Conservation (phyloP, 1,140 invertebrate genomes). For the Lysiphlebus fabarum region DNA sequence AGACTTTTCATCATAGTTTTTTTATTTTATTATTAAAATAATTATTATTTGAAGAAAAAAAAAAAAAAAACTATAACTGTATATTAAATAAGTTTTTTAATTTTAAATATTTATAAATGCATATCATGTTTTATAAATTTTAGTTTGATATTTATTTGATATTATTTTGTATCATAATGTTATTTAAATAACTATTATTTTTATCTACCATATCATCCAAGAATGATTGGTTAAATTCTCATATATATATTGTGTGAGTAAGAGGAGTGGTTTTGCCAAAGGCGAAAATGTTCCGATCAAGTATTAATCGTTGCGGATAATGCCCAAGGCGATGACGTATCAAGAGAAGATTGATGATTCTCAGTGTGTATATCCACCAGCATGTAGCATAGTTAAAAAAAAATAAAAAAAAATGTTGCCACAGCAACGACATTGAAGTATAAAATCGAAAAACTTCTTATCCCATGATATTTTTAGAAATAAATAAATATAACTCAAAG, state of each 20-base stretch:
- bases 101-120: too few relatives aligned
- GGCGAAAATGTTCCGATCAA: conserved; percentile 23
- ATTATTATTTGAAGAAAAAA: too few relatives aligned
- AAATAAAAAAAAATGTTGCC: conserved; percentile 1
- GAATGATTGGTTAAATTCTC: conserved; percentile 5
- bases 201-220: not conserved
- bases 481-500: conserved; percentile 19
- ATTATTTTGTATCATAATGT: too few relatives aligned
- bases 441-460: conserved; percentile 24
- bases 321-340: conserved; percentile 21
- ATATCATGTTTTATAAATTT: too few relatives aligned
- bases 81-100: too few relatives aligned
- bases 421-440: conserved; percentile 4
- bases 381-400: conserved; percentile 10
- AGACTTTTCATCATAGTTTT: too few relatives aligned
- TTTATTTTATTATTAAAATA: too few relatives aligned
- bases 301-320: conserved; percentile 29
- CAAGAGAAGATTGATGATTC: conserved; percentile 27
- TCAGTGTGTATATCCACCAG: conserved; percentile 2
- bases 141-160: too few relatives aligned
- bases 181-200: too few relatives aligned
- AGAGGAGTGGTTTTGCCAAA: conserved; percentile 6
- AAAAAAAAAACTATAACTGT: too few relatives aligned
- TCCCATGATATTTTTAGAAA: conserved; percentile 17
- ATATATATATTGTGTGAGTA: not conserved